These are phyloP conservation scores for Myiothlypis coronata DNA, from an alignment of 2,797 vertebrate species.

Conservation along the genomic window DNA sequence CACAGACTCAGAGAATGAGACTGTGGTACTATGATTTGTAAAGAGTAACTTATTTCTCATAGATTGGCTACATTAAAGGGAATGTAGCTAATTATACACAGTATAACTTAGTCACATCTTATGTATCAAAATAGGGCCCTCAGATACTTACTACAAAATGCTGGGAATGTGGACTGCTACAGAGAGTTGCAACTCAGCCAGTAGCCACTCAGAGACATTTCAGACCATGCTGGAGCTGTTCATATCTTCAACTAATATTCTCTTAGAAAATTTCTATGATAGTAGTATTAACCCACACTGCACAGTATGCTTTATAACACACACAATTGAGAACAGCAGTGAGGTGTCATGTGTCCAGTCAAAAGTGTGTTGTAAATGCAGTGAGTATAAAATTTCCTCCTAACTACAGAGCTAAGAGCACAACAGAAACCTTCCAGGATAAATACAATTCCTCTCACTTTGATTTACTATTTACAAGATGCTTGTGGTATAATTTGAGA, in stretches of 20 bases:
- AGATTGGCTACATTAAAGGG: background rate
- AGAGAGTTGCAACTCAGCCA: accelerated
- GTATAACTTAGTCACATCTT: background rate
- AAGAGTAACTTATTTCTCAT: background rate
- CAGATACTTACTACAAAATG: background rate
- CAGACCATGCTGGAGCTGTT: background rate
- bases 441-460: background rate
- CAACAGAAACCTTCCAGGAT: background rate
- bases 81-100: background rate
- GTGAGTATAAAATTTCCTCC: background rate
- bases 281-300: background rate
- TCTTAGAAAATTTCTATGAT: background rate
- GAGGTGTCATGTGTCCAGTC: background rate
- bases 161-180: background rate
- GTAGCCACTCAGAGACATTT: background rate
- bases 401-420: background rate
- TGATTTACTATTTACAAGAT: background rate
- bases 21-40: background rate
- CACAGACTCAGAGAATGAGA: background rate
- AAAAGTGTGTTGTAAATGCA: background rate
- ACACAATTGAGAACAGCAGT: background rate
- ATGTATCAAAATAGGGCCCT: background rate
- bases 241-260: background rate
- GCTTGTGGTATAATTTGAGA: background rate
- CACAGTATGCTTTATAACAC: background rate